Conservation (phyloP, 2,797 vertebrate genomes). For the Channa striata region DNA sequence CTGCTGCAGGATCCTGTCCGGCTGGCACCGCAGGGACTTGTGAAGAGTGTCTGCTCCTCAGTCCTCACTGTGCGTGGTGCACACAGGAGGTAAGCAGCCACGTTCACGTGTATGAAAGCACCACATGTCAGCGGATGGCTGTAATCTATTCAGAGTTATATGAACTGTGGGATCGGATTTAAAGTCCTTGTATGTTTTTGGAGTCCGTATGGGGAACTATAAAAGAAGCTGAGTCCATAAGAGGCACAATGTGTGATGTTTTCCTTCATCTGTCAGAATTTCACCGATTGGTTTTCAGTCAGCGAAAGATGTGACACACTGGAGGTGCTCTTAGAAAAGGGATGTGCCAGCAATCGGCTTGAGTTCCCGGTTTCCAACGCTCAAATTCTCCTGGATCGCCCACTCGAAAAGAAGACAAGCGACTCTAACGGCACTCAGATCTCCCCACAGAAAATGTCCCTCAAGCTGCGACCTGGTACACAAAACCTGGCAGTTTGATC, state of each 20-base stretch:
- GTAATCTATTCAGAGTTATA: not conserved
- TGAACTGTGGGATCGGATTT: not conserved
- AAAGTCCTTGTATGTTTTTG: not conserved
- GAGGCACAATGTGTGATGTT: not conserved
- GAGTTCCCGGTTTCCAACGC: conserved; percentile 88
- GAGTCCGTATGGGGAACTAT: not conserved
- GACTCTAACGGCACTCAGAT: conserved; percentile 89
- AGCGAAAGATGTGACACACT: conserved; percentile 89
- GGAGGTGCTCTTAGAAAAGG: conserved; percentile 87
- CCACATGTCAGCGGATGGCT: not conserved
- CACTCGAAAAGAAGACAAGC: conserved; percentile 83
- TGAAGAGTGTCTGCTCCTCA: conserved; percentile 91
- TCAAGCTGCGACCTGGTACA: conserved; percentile 91
- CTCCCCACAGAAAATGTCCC: conserved; percentile 90
- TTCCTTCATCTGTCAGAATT: conserved; percentile 87
- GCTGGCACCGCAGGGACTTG: conserved; percentile 87
- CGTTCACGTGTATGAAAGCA: not conserved
- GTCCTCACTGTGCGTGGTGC: conserved; percentile 95
- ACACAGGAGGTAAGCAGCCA: conserved; percentile 90
- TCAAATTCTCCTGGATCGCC: conserved; percentile 84
- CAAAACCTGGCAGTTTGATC: not conserved
- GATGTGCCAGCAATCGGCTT: conserved; percentile 85
- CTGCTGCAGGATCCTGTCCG: conserved; percentile 87
- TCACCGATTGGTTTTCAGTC: conserved; percentile 87
- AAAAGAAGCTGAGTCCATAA: not conserved